A percentile compares a stretch with the other conserved stretches of the same genome.
Evolutionary conservation across 2,113 vertebrate species (phyloP).

Genomic region (Cinclus cinclus): DNA sequence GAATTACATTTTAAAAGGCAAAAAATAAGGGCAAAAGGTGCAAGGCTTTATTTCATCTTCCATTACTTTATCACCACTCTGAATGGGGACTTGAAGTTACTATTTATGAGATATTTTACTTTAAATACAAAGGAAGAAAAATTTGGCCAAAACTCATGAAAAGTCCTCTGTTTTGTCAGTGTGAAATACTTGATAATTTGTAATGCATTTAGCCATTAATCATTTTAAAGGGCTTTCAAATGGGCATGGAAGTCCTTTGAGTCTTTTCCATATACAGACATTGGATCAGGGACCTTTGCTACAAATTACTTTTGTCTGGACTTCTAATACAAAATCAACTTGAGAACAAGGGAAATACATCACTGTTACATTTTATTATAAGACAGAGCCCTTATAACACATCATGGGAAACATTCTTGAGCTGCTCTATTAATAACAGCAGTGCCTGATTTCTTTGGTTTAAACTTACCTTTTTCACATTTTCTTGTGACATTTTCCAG

Average conservation of each 20-base stretch:
- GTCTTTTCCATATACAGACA: constrained; percentile 61
- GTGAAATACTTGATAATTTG: constrained; percentile 68
- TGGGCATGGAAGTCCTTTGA: constrained; percentile 58
- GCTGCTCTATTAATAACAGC: constrained; percentile 77
- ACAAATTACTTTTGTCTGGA: constrained; percentile 77
- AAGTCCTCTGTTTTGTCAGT: constrained; percentile 46
- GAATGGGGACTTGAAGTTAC: not conserved
- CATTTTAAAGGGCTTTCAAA: constrained; percentile 71
- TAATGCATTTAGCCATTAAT: constrained; percentile 70
- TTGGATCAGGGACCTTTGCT: constrained; percentile 66
- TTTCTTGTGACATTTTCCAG: constrained; percentile 84
- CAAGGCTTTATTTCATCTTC: not conserved
- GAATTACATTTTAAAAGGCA: not conserved
- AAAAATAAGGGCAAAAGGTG: not conserved
- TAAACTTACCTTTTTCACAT: constrained; percentile 77
- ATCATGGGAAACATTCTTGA: constrained; percentile 72
- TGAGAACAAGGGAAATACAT: constrained; percentile 72
- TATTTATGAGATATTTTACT: not conserved
- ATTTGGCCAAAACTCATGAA: constrained; percentile 10
- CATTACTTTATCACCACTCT: not conserved
- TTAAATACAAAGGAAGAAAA: constrained; percentile 6
- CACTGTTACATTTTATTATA: constrained; percentile 66
- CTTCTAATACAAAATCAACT: constrained; percentile 75
- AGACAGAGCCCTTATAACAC: constrained; percentile 75
- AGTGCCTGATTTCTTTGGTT: constrained; percentile 73